These are phyloP conservation scores for Theristicus caerulescens DNA, from an alignment of 2,113 vertebrate species.

Conservation along the genomic window DNA sequence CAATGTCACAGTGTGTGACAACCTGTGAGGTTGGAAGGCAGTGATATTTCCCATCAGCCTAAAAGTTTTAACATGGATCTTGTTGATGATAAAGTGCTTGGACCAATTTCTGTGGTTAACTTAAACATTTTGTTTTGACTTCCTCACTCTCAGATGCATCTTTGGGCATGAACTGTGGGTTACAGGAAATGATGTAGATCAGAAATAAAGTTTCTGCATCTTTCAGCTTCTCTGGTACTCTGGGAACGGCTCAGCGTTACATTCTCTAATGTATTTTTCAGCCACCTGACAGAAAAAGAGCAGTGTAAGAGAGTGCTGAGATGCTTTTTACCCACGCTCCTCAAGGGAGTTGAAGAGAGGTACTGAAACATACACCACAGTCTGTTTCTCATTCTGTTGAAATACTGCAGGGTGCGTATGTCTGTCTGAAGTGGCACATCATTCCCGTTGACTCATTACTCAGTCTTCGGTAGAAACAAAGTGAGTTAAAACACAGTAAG, in stretches of 20 bases:
- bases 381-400: neutral
- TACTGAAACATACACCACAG: neutral
- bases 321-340: rapidly evolving
- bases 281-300: neutral
- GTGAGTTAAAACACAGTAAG: neutral
- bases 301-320: neutral
- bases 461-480: neutral
- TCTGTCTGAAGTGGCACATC: neutral
- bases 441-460: neutral
- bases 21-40: neutral
- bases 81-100: neutral
- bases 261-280: neutral
- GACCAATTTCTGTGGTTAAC: neutral
- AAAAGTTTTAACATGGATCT: neutral
- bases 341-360: neutral
- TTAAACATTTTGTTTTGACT: neutral
- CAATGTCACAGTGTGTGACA: neutral
- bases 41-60: neutral
- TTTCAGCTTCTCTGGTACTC: neutral
- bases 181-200: neutral
- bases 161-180: neutral
- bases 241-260: neutral
- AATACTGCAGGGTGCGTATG: neutral
- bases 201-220: neutral
- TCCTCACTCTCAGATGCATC: neutral